phyloP scores from a whole-genome alignment of 2,113 vertebrate genomes.

The Asarcornis scutulata region DNA sequence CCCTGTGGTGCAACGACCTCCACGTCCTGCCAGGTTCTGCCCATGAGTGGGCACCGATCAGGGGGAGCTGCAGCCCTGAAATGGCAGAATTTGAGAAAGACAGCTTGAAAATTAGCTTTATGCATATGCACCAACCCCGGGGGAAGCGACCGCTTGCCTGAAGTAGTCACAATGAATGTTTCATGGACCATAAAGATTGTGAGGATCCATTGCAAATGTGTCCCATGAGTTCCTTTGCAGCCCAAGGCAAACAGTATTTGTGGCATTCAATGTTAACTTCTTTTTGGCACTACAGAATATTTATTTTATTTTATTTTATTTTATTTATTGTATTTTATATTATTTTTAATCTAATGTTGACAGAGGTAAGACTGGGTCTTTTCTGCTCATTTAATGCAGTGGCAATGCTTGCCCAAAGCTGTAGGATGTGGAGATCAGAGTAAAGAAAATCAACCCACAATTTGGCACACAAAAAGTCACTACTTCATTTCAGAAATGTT shows the following conservation, averaged over 20 bases:
- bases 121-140: neutral
- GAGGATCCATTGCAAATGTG: neutral
- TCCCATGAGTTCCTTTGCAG: neutral
- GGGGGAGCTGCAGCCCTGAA: neutral
- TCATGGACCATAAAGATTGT: neutral
- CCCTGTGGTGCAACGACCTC: fast-evolving
- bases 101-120: neutral
- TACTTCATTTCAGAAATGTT: neutral
- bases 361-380: neutral
- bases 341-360: neutral
- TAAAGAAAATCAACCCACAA: neutral
- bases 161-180: neutral
- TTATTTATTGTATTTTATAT: neutral
- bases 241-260: neutral
- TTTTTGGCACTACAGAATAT: neutral
- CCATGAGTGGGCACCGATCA: neutral
- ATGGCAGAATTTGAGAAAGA: neutral
- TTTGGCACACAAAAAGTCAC: neutral
- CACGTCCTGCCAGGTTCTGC: neutral
- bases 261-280: neutral
- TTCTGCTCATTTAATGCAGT: neutral
- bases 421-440: neutral
- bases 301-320: neutral
- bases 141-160: fast-evolving
- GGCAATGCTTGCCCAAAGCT: neutral